These are phyloP conservation scores for Cryptoblepharus egeriae DNA, from an alignment of 2,797 vertebrate genomes.

Conservation along the genomic window DNA sequence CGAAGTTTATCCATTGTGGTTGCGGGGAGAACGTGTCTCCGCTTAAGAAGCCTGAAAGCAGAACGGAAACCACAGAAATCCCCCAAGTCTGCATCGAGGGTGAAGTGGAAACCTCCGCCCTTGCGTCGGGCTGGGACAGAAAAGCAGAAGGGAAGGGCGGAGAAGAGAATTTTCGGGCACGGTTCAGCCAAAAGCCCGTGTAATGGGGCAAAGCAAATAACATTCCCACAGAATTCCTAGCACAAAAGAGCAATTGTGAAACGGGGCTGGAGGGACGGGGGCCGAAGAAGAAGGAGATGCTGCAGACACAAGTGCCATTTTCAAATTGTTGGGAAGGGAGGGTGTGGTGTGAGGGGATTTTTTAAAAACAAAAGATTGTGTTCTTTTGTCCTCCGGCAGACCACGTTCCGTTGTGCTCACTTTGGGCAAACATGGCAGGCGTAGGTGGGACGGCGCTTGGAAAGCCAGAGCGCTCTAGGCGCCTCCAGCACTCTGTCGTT, in stretches of 20 bases:
- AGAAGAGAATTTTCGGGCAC: not conserved
- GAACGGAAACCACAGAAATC: not conserved
- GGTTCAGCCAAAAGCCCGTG: not conserved
- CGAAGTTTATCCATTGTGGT: not conserved
- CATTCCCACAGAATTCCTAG: not conserved
- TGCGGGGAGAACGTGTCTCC: not conserved
- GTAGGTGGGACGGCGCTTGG: not conserved
- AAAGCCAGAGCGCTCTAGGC: not conserved
- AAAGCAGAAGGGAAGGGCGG: not conserved
- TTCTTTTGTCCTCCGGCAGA: not conserved
- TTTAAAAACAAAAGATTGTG: not conserved
- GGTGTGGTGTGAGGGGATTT: not conserved
- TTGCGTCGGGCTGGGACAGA: not conserved
- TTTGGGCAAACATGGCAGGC: not conserved
- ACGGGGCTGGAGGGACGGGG: not conserved
- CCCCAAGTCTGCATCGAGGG: not conserved
- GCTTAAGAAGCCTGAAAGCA: no score
- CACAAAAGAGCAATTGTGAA: constrained; percentile 11
- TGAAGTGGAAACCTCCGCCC: not conserved
- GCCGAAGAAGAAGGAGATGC: not conserved
- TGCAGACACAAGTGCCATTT: not conserved
- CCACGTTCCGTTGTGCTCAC: not conserved
- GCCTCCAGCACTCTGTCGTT: not conserved
- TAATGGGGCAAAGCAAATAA: not conserved
- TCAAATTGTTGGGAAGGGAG: not conserved